Conservation (phyloP, 2,888 invertebrate species). For the Chymomyza amoena region DNA sequence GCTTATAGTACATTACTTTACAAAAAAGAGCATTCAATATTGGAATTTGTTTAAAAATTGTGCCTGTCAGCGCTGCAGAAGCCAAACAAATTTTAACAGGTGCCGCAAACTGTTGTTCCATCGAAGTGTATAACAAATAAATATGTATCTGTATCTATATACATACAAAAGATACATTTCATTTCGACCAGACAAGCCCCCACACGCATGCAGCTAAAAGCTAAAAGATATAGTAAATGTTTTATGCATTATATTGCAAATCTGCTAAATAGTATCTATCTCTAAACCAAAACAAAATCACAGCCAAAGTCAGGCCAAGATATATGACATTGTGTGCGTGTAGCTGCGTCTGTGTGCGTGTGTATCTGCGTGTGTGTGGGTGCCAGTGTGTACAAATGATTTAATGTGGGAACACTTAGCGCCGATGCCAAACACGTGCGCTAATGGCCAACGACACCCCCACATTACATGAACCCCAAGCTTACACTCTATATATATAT, state of each 20-base stretch:
- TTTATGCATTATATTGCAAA: neutral
- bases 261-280: neutral
- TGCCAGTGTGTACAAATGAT: conserved; percentile 37
- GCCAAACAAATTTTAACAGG: conserved; percentile 70
- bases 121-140: conserved; percentile 34
- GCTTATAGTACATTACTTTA: neutral
- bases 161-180: neutral
- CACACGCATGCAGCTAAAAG: conserved; percentile 1
- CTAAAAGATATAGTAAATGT: conserved; percentile 5
- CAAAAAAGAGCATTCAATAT: neutral
- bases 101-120: conserved; percentile 35
- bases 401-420: conserved; percentile 57
- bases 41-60: conserved; percentile 49
- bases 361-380: neutral
- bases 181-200: neutral
- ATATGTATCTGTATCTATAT: conserved; percentile 20
- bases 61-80: conserved; percentile 67
- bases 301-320: neutral
- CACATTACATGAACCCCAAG: neutral
- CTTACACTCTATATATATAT: neutral
- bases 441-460: neutral
- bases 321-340: neutral
- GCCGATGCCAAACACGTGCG: conserved; percentile 50
- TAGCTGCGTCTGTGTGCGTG: neutral
- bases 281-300: neutral